These are phyloP conservation scores for Lycaon pictus DNA, from an alignment of 2,113 vertebrate species.

Conservation along the genomic window DNA sequence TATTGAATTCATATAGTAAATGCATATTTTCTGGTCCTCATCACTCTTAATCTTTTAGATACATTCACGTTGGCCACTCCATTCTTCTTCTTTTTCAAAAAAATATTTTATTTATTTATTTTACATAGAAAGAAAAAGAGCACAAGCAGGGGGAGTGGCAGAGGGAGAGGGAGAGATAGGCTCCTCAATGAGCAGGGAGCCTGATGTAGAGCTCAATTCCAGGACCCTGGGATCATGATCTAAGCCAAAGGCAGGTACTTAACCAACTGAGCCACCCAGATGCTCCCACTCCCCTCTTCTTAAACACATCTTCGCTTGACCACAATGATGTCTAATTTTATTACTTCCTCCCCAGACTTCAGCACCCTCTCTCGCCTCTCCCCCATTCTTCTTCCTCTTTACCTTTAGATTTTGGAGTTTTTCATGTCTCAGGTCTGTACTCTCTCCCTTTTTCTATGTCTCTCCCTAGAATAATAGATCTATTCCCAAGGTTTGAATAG, in stretches of 20 bases:
- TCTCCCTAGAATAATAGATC: not conserved
- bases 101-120: not conserved
- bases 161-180: not conserved
- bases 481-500: not conserved
- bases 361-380: not conserved
- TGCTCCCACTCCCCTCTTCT: not conserved
- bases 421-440: not conserved
- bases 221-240: not conserved
- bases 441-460: not conserved
- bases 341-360: not conserved
- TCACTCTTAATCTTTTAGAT: not conserved
- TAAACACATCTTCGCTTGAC: not conserved
- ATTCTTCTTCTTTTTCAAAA: not conserved
- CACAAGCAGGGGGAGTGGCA: not conserved
- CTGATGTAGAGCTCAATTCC: not conserved
- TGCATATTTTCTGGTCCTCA: not conserved
- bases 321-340: not conserved
- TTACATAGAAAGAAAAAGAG: not conserved
- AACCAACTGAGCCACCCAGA: not conserved
- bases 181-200: not conserved
- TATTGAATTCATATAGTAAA: not conserved
- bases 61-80: not conserved
- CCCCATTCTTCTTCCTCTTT: not conserved
- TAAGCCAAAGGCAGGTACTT: not conserved
- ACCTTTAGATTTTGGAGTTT: not conserved